Evolutionary conservation across 2,888 invertebrate species (phyloP), one percentile per base, ranked within the genome.

Genomic region (Leptopilina syphax): DNA sequence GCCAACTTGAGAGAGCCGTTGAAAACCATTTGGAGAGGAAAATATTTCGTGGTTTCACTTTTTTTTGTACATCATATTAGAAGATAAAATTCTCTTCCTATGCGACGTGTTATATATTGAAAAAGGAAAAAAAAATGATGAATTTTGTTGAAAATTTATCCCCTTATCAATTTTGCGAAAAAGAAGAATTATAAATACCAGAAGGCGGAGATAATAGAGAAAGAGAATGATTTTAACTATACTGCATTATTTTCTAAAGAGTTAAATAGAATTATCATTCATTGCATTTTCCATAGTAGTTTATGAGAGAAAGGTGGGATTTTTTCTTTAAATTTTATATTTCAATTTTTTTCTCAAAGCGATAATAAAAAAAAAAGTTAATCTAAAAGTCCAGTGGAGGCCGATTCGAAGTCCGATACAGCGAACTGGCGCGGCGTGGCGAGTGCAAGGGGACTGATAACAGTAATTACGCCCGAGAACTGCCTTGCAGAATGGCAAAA

Each of bases 401-500:
- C 73, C 18, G 57, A 73, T 73, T n/a, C 73, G 9, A 34, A 73
- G 73, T 73, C 73, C 73, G 73, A 73, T 73, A 73, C 73, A 73
- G 73, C 57, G 73, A 27, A 34, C 73, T 54, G 57, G 34, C 34
- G 70, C 12, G 50, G 73, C 34, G 73, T 50, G 50, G 73, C 73
- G 73, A 73, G 73, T 73, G 73, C 73, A 27, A 73, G 73, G 73
- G 73, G 34, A 73, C 73, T 57, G 73, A 73, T 73, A 73, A 73
- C 73, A 57, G 73, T 73, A 73, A 73, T 73, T 73, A 73, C 54
- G 57, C 73, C 41, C 73, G 73, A 13, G 73, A 73, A 73, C 73
- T 73, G 73, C 73, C 57, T 73, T 73, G 57, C 73, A 57, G 73
- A 73, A 73, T 73, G 73, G 73, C 57, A 73, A 73, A 76, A 85